Base-by-base conservation (phyloP, 2,113 vertebrate genomes). In the Silurus glanis region DNA sequence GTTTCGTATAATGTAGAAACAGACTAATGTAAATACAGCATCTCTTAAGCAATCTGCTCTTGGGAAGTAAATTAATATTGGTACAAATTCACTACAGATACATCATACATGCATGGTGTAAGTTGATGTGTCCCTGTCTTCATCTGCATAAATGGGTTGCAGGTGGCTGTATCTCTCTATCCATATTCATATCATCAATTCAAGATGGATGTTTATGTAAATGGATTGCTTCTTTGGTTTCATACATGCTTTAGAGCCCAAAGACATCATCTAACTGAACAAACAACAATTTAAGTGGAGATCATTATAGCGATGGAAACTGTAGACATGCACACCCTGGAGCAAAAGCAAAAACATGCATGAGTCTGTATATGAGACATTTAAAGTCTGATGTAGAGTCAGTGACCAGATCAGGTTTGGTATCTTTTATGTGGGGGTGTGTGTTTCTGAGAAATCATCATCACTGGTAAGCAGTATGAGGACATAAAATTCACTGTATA, bases 221-320 rank as follows among this genome's bases (percentile, higher is more conserved):
- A 19, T 83, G 85, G 86, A 86, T 92, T 91, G 66, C 64, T 83
- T 89, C 89, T 90, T 84, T 58, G 86, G 12, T 92, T 92, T 92
- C 89, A 90, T 94, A 93, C 94, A 94, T 89, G 85, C 90, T 93
- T 93, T 91, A 91, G 86, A 91, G 88, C 89, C 90, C 90, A 92
- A 88, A 88, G 56, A 85, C 78, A 90, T 89, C 88, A 87, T 87
- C 89, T 91, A 93, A 91, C 94, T 94, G 92, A 90, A 90, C 88
- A 87, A 87, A 86, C 93, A 93, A 94, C 92, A 89, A 87, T 89
- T 92, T 92, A 91, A 92, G 89, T 89, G 89, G 89, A 90, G 91
- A 89, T 86, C 87, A 94, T 93, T 91, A 83, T 89, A 87, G 82
- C 82, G 84, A 85, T 86, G 90, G 71, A 85, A 82, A 81, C 64